These are phyloP conservation scores for Rhizomys pruinosus DNA, from an alignment of 2,113 vertebrate genomes.

Conservation along the genomic window DNA sequence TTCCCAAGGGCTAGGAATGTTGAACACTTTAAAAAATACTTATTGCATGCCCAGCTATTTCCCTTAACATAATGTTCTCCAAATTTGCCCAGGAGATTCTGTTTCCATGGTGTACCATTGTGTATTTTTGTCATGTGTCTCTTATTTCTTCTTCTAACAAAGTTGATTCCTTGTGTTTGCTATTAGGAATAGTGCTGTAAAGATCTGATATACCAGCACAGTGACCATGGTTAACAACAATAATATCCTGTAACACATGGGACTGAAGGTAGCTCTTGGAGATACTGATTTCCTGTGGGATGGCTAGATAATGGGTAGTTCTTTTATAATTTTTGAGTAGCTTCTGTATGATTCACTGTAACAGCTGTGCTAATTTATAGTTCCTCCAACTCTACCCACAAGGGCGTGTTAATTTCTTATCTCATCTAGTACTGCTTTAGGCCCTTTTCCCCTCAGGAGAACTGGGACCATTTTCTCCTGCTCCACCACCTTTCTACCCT, in stretches of 20 bases:
- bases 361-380: background rate
- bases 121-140: background rate
- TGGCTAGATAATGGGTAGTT: background rate
- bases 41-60: background rate
- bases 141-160: background rate
- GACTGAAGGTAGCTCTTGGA: background rate
- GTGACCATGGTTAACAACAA: too few species aligned
- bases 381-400: too few species aligned
- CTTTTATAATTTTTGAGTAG: background rate
- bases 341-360: background rate
- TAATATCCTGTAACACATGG: too few species aligned
- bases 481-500: background rate
- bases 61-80: background rate
- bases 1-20: background rate
- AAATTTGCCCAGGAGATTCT: background rate
- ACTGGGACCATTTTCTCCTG: background rate
- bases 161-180: background rate
- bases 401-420: background rate
- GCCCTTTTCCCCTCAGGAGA: background rate
- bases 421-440: background rate
- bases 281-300: background rate
- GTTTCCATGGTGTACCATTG: background rate
- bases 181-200: background rate
- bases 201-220: too few species aligned
- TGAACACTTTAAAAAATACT: background rate